Base-by-base conservation (phyloP, 2,797 vertebrate species). In the Anguilla marmorata region DNA sequence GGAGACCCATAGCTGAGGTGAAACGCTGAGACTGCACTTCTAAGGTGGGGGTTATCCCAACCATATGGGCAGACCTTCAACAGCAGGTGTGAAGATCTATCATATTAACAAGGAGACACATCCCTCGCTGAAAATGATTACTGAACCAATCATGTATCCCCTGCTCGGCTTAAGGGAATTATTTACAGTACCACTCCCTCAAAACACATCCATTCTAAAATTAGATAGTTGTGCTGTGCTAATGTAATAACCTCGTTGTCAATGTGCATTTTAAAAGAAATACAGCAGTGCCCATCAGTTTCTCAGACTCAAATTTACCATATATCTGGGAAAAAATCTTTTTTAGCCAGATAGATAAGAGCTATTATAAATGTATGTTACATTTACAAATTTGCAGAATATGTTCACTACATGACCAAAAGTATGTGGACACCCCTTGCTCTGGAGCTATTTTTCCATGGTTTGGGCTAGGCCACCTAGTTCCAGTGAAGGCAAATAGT, bases 191-290 rank as follows among this genome's bases (percentile, higher is more conserved):
- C 52, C 69, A 21, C 60, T 82, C 60, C 41, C 79, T 84, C 45
- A 45, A 86, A 24, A 86, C 14, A 79, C 4, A 85, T 27, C 58
- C 37, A 82, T 74, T 54, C 56, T 30, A 54, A n/a, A 85, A 63
- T 74, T 80, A 84, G 58, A 58, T 86, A 89, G 85, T 83, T 50
- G n/a, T 48, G 33, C 63, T 86, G 52, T 88, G 72, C 72, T 86
- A 88, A 87, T 91, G 80, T 86, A 88, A 14, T 56, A 56, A 33
- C 41, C 56, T 63, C 21, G 30, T 60, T 88, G 86, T 89, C 85
- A 89, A 63, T 63, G 63, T 85, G 80, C 85, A 50, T 87, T 87
- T 89, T 66, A 80, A 41, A 27, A 80, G 30, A 85, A 86, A 63
- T 87, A 80, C 85, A 88, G 85, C 56, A 72, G 72, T 86, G 86